Base-by-base conservation (phyloP, 2,888 invertebrate species). In the Pyrrhia umbra region DNA sequence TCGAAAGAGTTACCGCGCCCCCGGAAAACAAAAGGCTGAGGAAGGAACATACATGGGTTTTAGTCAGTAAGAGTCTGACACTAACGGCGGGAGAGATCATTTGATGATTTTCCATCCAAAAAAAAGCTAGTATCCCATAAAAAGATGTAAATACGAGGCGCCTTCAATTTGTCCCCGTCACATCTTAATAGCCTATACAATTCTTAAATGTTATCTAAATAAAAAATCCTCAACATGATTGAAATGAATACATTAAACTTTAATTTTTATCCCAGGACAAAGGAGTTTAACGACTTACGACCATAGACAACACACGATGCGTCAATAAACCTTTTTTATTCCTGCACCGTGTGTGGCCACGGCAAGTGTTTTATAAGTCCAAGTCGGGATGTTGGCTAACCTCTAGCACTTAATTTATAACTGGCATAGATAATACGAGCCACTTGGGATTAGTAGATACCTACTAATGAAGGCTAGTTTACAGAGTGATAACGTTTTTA, bases 311-410 rank as follows among this genome's bases (percentile, higher is more conserved):
- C 76, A 78, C 76, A 74, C 73, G 76, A 69, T 42, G 74, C 77
- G 59, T 71, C 76, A 64, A 64, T 77, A 79, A 79, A 75, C 58
- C 51, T 60, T 64, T 68, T 79, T 72, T 61, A 67, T 68, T 75
- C 76, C 51, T 60, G 40, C 90, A 58, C 80, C 88, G 90, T 91
- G 91, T 91, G 92, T 90, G 92, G 92, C 81, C 91, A 84, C 64
- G 80, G 79, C 62, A 78, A 69, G 63, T 75, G 69, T 85, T 83
- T 81, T 34, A 74, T 73, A 85, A 81, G 72, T 84, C 82, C 81
- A 81, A 77, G 66, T 71, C 83, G 87, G 84, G 86, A 87, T 86
- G 87, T 90, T 88, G 86, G 85, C 84, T 74, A 86, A 90, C 89
- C 88, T 72, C 84, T 81, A 74, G 67, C 73, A 77, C 77, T 81